Percentiles rank a stretch among this genome's conserved stretches.
Evolutionary conservation across 2,888 invertebrate genomes (phyloP).

Genomic region (Proisotoma minuta): DNA sequence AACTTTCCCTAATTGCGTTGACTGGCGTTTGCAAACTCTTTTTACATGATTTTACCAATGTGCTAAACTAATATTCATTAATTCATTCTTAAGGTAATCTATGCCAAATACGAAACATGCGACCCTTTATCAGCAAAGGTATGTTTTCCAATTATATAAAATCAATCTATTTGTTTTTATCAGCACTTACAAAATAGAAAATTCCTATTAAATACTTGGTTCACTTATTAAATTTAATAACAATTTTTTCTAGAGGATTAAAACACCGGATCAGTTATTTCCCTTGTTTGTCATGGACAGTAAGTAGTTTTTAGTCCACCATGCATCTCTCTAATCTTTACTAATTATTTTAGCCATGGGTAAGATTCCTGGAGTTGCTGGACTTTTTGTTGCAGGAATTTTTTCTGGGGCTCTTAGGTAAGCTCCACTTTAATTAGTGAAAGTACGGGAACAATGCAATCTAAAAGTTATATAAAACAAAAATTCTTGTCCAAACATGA

Average conservation of each 20-base stretch:
- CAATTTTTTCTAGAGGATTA: conserved; percentile 60
- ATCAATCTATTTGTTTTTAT: neutral
- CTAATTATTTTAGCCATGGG: neutral
- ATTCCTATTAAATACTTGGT: conserved; percentile 2
- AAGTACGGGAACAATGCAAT: neutral
- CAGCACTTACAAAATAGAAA: neutral
- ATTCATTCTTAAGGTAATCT: too few species aligned
- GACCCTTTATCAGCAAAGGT: conserved; percentile 75
- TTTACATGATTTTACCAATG: too few species aligned
- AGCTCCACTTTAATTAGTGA: conserved; percentile 5
- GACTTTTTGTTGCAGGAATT: conserved; percentile 90
- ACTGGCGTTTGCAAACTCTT: too few species aligned
- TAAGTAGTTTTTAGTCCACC: too few species aligned
- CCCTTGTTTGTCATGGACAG: conserved; percentile 84
- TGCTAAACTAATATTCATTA: too few species aligned
- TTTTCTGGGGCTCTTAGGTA: conserved; percentile 76
- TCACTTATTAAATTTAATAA: conserved; percentile 10
- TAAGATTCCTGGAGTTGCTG: conserved; percentile 64
- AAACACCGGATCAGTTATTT: conserved; percentile 72
- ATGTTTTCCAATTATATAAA: conserved; percentile 27
- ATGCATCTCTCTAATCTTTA: too few species aligned
- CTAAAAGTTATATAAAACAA: neutral
- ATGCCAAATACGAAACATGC: conserved; percentile 75
- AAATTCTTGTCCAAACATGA: neutral
- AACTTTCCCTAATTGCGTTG: too few species aligned